Evolutionary conservation across 2,113 vertebrate genomes (phyloP).

Genomic region (Bombycilla garrulus): DNA sequence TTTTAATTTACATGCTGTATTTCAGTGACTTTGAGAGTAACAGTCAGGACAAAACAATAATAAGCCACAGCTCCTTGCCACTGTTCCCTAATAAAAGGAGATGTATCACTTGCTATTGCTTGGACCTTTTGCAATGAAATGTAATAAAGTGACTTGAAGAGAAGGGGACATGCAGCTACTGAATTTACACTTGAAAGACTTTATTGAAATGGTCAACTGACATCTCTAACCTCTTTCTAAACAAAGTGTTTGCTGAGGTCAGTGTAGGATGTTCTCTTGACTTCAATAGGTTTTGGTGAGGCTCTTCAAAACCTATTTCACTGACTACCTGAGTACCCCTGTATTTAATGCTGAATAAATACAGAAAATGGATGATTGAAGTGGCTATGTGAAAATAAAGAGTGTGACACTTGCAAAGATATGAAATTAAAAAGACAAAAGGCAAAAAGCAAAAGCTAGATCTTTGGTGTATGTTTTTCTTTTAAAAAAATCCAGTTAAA

Average conservation of each 20-base stretch:
- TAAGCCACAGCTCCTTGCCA: not conserved
- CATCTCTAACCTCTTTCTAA: not conserved
- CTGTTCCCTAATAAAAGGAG: not conserved
- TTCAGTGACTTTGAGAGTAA: not conserved
- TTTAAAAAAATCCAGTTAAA: not conserved
- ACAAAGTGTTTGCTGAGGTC: not conserved
- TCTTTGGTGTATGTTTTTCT: not conserved
- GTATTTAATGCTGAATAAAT: not conserved
- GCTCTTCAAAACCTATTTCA: not conserved
- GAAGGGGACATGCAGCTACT: not conserved
- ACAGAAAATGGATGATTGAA: not conserved
- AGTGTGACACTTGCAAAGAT: not conserved
- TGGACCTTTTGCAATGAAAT: not conserved
- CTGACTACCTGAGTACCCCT: not conserved
- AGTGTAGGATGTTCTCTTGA: not conserved
- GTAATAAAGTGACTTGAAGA: not conserved
- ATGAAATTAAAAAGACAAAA: not conserved
- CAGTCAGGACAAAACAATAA: not conserved
- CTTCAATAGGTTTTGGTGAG: not conserved
- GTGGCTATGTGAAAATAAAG: not conserved
- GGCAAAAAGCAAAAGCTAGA: not conserved
- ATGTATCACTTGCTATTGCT: not conserved
- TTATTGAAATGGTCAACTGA: not conserved
- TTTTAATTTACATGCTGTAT: not conserved
- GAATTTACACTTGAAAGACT: not conserved